Percentiles rank a stretch among this genome's conserved stretches.
Conservation (phyloP, 1,140 invertebrate genomes). For the Ganaspis sp. region DNA sequence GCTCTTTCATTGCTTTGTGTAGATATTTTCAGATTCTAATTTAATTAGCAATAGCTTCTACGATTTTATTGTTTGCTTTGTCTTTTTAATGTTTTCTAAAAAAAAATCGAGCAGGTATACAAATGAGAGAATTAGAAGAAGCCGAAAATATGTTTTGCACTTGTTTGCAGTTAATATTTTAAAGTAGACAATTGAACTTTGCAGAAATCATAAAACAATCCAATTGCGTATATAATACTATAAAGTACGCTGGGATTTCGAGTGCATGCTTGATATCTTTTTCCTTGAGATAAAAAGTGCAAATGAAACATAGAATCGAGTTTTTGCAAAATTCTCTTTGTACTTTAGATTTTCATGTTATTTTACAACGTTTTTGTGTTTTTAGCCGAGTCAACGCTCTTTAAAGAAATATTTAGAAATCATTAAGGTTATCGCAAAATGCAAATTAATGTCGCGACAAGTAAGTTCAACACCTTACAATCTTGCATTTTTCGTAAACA, state of each 20-base stretch:
- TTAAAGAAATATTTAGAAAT: slow-evolving; percentile 5
- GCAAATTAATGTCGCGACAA: not conserved
- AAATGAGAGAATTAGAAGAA: not conserved
- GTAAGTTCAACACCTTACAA: not conserved
- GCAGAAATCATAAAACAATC: not conserved
- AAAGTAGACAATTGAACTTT: not conserved
- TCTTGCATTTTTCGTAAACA: not conserved
- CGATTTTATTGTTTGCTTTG: not conserved
- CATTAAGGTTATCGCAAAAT: not conserved
- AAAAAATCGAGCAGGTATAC: not conserved
- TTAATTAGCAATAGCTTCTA: not conserved
- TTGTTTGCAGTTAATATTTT: not conserved
- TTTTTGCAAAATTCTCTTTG: not conserved
- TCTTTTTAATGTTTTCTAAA: not conserved
- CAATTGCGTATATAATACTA: too few species aligned
- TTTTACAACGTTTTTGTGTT: not conserved
- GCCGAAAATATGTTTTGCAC: too few species aligned
- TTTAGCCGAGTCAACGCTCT: not conserved
- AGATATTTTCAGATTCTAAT: too few species aligned
- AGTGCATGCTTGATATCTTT: not conserved
- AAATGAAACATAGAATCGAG: not conserved
- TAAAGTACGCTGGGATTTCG: not conserved
- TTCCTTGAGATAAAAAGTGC: not conserved
- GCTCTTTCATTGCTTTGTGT: too few species aligned
- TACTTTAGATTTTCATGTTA: not conserved